phyloP scores from a whole-genome alignment of 2,888 invertebrate genomes.

The Erpobdella octoculata region DNA sequence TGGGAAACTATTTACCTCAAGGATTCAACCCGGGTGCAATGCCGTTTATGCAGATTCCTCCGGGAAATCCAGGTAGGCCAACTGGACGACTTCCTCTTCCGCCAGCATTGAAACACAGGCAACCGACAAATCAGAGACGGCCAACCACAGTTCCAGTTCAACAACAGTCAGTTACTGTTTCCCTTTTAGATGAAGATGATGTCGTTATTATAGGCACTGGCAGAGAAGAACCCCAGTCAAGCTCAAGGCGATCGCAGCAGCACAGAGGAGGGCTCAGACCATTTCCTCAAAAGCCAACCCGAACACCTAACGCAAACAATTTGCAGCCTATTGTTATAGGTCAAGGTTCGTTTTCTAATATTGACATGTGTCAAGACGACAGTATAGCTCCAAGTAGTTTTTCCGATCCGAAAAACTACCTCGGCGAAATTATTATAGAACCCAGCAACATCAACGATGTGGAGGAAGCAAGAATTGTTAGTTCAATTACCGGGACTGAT shows the following conservation, averaged over 20 bases:
- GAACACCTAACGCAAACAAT: slow-evolving; percentile 10
- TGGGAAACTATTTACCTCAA: background rate
- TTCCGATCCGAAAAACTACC: background rate
- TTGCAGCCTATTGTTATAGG: slow-evolving; percentile 4
- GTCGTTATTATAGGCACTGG: slow-evolving; percentile 24
- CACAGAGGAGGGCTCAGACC: background rate
- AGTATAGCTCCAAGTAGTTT: background rate
- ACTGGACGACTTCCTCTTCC: background rate
- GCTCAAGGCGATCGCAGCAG: slow-evolving; percentile 1
- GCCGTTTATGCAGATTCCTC: background rate
- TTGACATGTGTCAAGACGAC: background rate
- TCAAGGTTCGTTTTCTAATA: background rate
- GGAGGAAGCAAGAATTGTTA: background rate
- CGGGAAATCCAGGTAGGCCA: background rate
- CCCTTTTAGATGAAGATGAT: slow-evolving; percentile 24
- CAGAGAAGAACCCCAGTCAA: slow-evolving; percentile 15
- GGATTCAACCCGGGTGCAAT: slow-evolving; percentile 7
- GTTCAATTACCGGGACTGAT: too few species aligned
- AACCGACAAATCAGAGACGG: background rate
- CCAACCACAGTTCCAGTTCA: background rate
- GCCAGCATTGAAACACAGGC: background rate
- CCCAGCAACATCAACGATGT: background rate
- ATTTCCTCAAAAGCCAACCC: background rate
- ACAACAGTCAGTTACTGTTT: slow-evolving; percentile 2
- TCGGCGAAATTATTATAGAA: slow-evolving; percentile 8